Base-by-base conservation (phyloP, 2,888 invertebrate genomes). In the Nymphalis c-album region DNA sequence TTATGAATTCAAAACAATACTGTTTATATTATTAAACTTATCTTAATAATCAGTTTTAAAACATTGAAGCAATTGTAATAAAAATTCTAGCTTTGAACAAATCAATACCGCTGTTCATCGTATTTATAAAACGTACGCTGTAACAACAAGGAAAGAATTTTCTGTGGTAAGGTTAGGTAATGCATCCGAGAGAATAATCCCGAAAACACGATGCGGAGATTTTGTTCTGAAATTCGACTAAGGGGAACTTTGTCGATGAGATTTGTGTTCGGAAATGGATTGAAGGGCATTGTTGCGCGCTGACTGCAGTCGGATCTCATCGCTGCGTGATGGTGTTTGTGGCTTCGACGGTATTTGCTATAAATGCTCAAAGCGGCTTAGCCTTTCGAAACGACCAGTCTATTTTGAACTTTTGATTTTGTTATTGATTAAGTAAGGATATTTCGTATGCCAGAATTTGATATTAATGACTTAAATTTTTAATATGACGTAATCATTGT, bases 221-320 rank as follows among this genome's bases (percentile, higher is more conserved):
- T 75, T 78, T 76, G 75, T 78, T 80, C 78, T 61, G 80, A 83
- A 85, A 83, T 84, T 81, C 79, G 77, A 80, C 78, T 74, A 78
- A 82, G 85, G 82, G 84, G 82, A 82, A 82, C 81, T 80, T 77
- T 77, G 79, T 73, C 79, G 77, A 76, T 77, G 84, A 83, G 86
- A 86, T 88, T 85, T 86, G 87, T 85, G 85, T 82, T 83, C 81
- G 80, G 82, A 83, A 87, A 85, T 85, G 86, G 85, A 88, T 87
- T 84, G 85, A 83, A 86, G 77, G 77, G 81, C 78, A 85, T 85
- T 88, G 86, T 87, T 84, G 80, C 75, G 75, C 76, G 75, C 63
- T 67, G 81, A 79, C 83, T 81, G 80, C 77, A 82, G 84, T 81
- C 81, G 67, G 60, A 63, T 63, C 51, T 60, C 68, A 63, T 81